phyloP scores from a whole-genome alignment of 2,888 invertebrate genomes.

The Drosophila nigricruria region DNA sequence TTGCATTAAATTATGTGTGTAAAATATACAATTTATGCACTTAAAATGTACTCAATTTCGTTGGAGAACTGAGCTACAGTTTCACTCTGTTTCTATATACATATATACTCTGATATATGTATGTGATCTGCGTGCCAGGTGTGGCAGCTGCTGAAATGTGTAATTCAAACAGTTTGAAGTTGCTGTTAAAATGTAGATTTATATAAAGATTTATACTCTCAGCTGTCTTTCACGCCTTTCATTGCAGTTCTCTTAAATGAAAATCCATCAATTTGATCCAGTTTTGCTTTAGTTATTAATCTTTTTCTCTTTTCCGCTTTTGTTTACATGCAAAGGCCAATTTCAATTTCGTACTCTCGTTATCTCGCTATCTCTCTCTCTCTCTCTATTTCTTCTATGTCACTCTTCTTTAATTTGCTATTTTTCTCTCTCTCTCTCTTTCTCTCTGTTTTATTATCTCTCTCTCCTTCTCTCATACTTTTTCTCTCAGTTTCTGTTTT shows the following conservation, averaged over 20 bases:
- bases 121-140: background rate
- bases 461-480: no score
- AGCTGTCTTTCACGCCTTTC: background rate
- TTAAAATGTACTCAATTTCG: background rate
- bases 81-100: constrained; percentile 2
- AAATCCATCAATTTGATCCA: no score
- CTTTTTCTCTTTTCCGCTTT: background rate
- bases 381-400: background rate
- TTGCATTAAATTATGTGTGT: constrained; percentile 60
- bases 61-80: constrained; percentile 10
- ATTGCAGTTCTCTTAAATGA: background rate
- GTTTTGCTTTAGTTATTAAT: no score
- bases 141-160: background rate
- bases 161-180: background rate
- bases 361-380: background rate
- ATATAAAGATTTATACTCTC: background rate
- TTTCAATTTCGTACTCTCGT: no score
- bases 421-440: background rate
- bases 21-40: constrained; percentile 23
- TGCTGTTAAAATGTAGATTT: no score
- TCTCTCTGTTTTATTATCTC: background rate
- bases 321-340: background rate
- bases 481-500: background rate
- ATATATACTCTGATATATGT: background rate
- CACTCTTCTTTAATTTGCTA: background rate